These are phyloP conservation scores for Florisuga fusca DNA, from an alignment of 2,797 vertebrate species.

Conservation along the genomic window DNA sequence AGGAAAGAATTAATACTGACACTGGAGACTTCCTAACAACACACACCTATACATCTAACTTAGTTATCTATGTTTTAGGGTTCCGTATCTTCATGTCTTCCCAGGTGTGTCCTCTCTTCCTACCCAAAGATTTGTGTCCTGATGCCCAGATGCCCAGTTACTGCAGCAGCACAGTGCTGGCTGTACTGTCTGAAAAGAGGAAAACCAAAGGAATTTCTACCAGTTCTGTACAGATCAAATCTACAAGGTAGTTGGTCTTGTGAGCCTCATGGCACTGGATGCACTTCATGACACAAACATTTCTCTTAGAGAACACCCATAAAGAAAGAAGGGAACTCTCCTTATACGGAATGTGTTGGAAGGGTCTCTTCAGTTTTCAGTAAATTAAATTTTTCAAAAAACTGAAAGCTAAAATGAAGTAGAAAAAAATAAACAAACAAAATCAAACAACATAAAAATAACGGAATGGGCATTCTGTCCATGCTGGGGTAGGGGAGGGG, in stretches of 20 bases:
- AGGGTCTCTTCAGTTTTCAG: background rate
- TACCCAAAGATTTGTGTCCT: background rate
- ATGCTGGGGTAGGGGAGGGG: background rate
- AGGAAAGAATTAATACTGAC: background rate
- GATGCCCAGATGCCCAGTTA: background rate
- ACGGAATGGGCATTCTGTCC: background rate
- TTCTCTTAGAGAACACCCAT: background rate
- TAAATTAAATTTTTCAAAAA: background rate
- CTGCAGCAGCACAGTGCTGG: background rate
- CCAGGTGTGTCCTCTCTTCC: background rate
- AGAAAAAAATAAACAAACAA: background rate
- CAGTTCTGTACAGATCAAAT: background rate
- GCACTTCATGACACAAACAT: background rate
- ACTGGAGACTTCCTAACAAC: background rate
- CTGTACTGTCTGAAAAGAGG: background rate
- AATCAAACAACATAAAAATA: background rate
- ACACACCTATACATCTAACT: accelerated
- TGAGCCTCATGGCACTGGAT: background rate
- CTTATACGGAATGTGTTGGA: background rate
- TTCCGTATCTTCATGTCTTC: background rate
- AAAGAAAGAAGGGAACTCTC: background rate
- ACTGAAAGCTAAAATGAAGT: background rate
- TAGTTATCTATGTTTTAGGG: background rate
- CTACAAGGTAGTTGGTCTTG: background rate
- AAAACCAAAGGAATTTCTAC: background rate